These are phyloP conservation scores for Microtus richardsoni DNA, from an alignment of 2,113 vertebrate species.

Conservation along the genomic window DNA sequence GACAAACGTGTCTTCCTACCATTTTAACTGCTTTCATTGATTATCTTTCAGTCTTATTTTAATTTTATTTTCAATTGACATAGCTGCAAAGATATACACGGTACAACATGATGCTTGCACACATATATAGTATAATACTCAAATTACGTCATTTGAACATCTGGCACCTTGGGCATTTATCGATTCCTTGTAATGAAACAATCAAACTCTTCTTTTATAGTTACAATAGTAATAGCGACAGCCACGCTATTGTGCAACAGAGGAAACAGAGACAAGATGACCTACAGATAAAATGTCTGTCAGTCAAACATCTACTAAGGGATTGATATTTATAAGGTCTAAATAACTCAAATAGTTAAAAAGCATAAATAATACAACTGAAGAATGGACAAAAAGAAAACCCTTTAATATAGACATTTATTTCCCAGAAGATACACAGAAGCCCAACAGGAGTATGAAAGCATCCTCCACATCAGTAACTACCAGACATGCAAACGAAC, in stretches of 20 bases:
- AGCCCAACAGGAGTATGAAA: neutral
- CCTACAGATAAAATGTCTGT: neutral
- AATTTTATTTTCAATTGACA: neutral
- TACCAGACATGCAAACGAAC: neutral
- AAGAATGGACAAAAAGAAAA: neutral
- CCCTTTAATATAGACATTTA: neutral
- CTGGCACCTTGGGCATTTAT: neutral
- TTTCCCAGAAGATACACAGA: neutral
- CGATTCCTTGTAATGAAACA: neutral
- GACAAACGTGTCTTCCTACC: neutral
- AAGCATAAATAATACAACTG: neutral
- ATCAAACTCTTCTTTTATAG: neutral
- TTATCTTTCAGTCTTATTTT: neutral
- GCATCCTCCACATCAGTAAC: neutral
- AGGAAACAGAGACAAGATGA: neutral
- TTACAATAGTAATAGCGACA: neutral
- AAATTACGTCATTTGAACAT: neutral
- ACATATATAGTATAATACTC: neutral
- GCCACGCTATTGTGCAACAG: neutral
- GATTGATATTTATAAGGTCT: neutral
- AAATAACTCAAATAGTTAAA: neutral
- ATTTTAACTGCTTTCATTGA: constrained; percentile 12
- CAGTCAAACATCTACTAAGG: neutral
- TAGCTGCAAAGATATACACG: neutral
- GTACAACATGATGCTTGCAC: neutral